Evolutionary conservation across 2,888 invertebrate species (phyloP).

Genomic region (Empis stercorea): DNA sequence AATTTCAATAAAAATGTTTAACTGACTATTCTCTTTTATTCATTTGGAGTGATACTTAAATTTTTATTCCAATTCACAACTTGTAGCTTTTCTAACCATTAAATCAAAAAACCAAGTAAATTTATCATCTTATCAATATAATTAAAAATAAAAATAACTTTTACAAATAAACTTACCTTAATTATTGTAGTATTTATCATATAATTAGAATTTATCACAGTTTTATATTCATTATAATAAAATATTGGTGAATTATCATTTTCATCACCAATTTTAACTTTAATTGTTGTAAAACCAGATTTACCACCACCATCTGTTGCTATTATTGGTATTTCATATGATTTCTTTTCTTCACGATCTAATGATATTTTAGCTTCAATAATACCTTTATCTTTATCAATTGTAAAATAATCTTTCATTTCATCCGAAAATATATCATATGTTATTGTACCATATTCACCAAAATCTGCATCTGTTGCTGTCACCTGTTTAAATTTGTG

Average conservation of each 20-base stretch:
- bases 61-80: no score
- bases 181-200: constrained; percentile 45
- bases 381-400: constrained; percentile 59
- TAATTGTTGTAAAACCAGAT: constrained; percentile 58
- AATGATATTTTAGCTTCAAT: constrained; percentile 54
- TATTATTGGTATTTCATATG: constrained; percentile 62
- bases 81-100: no score
- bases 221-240: constrained; percentile 62
- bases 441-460: constrained; percentile 56
- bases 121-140: no score
- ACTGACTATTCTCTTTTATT: no score
- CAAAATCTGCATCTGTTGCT: constrained; percentile 73
- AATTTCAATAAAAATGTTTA: no score
- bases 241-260: constrained; percentile 77
- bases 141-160: no score
- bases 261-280: constrained; percentile 68
- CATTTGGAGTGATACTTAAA: no score
- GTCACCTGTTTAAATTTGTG: constrained; percentile 39
- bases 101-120: no score
- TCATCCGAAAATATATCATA: constrained; percentile 69
- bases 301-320: constrained; percentile 74
- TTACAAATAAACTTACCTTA: constrained; percentile 35
- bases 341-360: constrained; percentile 57
- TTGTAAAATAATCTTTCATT: constrained; percentile 56
- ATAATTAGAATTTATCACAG: constrained; percentile 50